Base-by-base conservation (phyloP, 1,140 invertebrate genomes). In the Anthonomus grandis region DNA sequence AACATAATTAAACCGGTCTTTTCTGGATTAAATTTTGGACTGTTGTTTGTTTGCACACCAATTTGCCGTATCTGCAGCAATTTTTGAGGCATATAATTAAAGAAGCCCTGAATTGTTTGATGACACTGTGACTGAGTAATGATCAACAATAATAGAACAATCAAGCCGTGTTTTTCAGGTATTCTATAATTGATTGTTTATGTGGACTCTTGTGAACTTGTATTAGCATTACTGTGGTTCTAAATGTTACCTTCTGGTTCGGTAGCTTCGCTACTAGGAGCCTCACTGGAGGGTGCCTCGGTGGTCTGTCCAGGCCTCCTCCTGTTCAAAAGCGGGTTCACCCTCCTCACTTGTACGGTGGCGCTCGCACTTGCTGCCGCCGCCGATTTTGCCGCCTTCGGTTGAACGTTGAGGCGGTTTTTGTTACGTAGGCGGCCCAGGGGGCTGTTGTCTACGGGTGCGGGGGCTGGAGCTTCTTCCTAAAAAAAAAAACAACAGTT, bases 281-380 rank as follows among this genome's bases (percentile, higher is more conserved):
- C 63, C 57, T 70, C 68, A 44, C 57, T 69, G 3, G 69, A 64
- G 9, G 65, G 57, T 2, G 63, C 62, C 56, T 69, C 68, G 4
- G 64, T 60, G 4, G 65, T 61, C 37, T 64, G 59, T 10, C 63
- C 64, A 13, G 62, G 65, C 56, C 63, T 64, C 37, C 65, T 65
- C 18, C 70, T 60, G 13, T 50, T 60, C 8, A 71, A 31, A 10
- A 73, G 41, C 2, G 69, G 70, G 56, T 71, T 72, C 4, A 65
- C 57, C 21, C 70, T 45, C 10, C 68, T 59, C 8, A 72, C 70
- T 63, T 71, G 69, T 9, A 72, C 70, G 8, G 67, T 64, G 15
- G 69, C 59, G 55, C 66, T 71, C 6, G 68, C 70, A n/a, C 69
- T 64, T 1, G 70, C 64, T 55, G 49, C 70, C 6, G 65, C 62